These are phyloP conservation scores for Bicyclus anynana DNA, from an alignment of 1,140 invertebrate species.

Conservation along the genomic window DNA sequence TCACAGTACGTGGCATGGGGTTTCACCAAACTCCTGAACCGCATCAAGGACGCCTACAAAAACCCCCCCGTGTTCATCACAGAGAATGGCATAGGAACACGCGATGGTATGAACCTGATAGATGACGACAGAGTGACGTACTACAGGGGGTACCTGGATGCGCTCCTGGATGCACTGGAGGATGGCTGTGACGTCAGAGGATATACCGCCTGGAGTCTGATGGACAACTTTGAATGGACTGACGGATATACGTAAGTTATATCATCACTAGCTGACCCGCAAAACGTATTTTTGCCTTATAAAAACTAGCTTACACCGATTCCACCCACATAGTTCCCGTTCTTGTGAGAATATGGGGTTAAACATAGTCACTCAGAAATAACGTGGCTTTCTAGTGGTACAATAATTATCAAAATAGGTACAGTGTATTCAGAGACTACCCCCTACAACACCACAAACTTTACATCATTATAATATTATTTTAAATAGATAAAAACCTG, in stretches of 20 bases:
- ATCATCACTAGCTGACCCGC: too few species aligned
- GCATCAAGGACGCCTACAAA: background rate
- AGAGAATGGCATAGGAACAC: background rate
- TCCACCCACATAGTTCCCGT: too few species aligned
- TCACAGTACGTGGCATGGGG: conserved; percentile 7
- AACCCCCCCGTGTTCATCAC: background rate
- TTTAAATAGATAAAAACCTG: too few species aligned
- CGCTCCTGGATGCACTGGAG: background rate
- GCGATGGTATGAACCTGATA: background rate
- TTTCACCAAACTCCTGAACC: background rate
- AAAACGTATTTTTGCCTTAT: too few species aligned
- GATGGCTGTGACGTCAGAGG: conserved; percentile 1
- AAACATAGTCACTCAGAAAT: too few species aligned
- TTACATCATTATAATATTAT: too few species aligned
- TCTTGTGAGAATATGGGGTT: too few species aligned
- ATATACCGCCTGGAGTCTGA: conserved; percentile 1
- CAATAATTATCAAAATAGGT: too few species aligned
- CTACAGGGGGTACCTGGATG: background rate
- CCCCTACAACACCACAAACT: too few species aligned
- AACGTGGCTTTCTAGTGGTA: too few species aligned
- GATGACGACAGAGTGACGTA: conserved; percentile 1
- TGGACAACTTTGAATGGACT: conserved; percentile 5
- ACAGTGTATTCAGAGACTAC: too few species aligned
- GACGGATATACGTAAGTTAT: conserved; percentile 4
- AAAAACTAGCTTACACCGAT: too few species aligned